These are phyloP conservation scores for Papilio xuthus DNA, from an alignment of 1,140 invertebrate species.

Conservation along the genomic window DNA sequence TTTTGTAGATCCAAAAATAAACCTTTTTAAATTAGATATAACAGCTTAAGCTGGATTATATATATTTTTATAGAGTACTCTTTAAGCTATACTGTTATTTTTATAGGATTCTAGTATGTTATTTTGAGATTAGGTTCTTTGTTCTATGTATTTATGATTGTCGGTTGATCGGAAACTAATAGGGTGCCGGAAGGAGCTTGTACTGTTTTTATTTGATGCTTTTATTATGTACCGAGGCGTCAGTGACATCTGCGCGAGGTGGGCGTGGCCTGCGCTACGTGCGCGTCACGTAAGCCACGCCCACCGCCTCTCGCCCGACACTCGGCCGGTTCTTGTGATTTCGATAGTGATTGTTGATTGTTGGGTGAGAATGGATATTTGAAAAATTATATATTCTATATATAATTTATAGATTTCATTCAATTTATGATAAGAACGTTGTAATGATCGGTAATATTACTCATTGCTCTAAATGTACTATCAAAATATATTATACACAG, in stretches of 20 bases:
- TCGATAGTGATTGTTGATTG: slow-evolving; percentile 78
- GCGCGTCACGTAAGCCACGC: slow-evolving; percentile 36
- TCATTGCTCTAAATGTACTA: slow-evolving; percentile 82
- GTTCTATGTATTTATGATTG: slow-evolving; percentile 60
- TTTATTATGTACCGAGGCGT: slow-evolving; percentile 41
- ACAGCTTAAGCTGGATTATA: slow-evolving; percentile 77
- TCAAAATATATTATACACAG: slow-evolving; percentile 82
- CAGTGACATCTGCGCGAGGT: background rate
- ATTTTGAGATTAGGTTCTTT: slow-evolving; percentile 65
- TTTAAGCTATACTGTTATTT: slow-evolving; percentile 79
- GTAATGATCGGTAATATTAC: slow-evolving; percentile 82
- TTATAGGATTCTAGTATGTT: slow-evolving; percentile 71
- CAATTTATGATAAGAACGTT: slow-evolving; percentile 80
- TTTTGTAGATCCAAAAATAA: slow-evolving; percentile 68
- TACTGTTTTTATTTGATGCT: slow-evolving; percentile 46
- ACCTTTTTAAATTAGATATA: slow-evolving; percentile 75
- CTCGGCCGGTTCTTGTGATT: slow-evolving; percentile 58
- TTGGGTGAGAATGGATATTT: slow-evolving; percentile 76
- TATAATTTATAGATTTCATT: slow-evolving; percentile 81
- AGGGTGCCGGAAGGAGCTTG: slow-evolving; percentile 38
- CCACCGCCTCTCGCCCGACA: slow-evolving; percentile 35
- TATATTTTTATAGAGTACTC: slow-evolving; percentile 80
- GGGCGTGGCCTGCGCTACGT: background rate
- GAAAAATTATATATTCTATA: slow-evolving; percentile 77
- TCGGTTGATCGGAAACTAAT: slow-evolving; percentile 48